Evolutionary conservation across 1,140 invertebrate genomes (phyloP), one percentile per base, ranked within the genome.

Genomic region (Drosophila suzukii): DNA sequence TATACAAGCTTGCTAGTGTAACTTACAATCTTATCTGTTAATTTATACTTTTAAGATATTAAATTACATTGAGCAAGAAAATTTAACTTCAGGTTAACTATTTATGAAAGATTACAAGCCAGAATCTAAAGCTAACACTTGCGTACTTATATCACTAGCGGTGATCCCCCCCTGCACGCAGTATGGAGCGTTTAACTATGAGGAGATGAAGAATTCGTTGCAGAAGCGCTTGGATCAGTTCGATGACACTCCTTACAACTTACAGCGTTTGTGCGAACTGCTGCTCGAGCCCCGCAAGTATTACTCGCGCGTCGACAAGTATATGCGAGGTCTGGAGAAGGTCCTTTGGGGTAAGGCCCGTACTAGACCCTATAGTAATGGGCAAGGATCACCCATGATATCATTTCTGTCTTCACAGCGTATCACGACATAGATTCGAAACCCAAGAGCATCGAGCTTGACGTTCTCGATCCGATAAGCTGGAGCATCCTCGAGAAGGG

Each of bases 221-320:
- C 92, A 98, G 24, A 96, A 98, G 82, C 94, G 96, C 34, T 92
- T 98, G 0, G 97, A 98, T 77, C 95, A 95, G 2, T 97, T 96
- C 93, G 95, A 94, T 36, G 97, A 97, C 56, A 97, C 98, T 3
- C 98, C 98, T 0, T 99, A 99, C 88, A 99, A 98, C 11, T 96
- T 99, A 53, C 98, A 99, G 92, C 94, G 98, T 66, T 95, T 99
- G 44, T 98, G 98, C 93, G 98, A 99, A 93, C 93, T 99, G 4
- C 93, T 99, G 0, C 97, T 96, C 3, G 95, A 95, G 67, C 98
- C 98, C 5, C 94, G 95, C n/a, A 97, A 97, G 91, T 97, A 99
- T 90, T 99, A 99, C 92, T 98, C 97, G 84, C 94, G 97, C 65
- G 96, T 97, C 50, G 98, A 99, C 91, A 99, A 99, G 93, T 99